Evolutionary conservation across 2,797 vertebrate species (phyloP), one percentile per base, ranked within the genome.

Genomic region (Lithobates pipiens): DNA sequence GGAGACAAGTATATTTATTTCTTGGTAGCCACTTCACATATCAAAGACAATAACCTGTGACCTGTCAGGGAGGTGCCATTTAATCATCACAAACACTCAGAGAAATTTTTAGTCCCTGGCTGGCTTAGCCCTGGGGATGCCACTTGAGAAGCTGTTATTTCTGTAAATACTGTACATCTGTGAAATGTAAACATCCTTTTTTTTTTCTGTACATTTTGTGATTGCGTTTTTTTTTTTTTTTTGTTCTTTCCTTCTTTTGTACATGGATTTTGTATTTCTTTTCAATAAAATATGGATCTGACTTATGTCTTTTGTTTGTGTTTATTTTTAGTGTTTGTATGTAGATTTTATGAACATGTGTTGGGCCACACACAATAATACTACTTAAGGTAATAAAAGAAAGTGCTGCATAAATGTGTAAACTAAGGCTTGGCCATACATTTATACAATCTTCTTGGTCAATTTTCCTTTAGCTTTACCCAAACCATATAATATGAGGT

Each of bases 241-340:
- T n/a, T n/a, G n/a, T n/a, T n/a, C n/a, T n/a, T 29, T 29, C 29
- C 29, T 29, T 2, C 2, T 89, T 92, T 92, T 92, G 91, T 92
- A 92, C 91, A 92, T 92, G 91, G 90, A 92, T 93, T 93, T 94
- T 94, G 91, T 93, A 94, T 93, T 93, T 91, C 91, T 93, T 94
- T 94, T 93, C 92, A 94, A 94, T 94, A 93, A 94, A 93, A 93
- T 65, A 89, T 88, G 90, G 89, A 92, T 91, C 89, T 81, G 79
- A 81, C 70, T 61, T 61, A 57, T 57, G 2, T 50, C 5, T 57
- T 23, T 54, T 5, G 0, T 16, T 7, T 57, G 18, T 57, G 54
- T 57, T 18, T 57, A 13, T 50, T 16, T 50, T 50, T 16, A 50
- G 3, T 50, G 13, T 21, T 21, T 23, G 1, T 23, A 9, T 61